Evolutionary conservation across 2,888 invertebrate species (phyloP).

Genomic region (Eurois occulta): DNA sequence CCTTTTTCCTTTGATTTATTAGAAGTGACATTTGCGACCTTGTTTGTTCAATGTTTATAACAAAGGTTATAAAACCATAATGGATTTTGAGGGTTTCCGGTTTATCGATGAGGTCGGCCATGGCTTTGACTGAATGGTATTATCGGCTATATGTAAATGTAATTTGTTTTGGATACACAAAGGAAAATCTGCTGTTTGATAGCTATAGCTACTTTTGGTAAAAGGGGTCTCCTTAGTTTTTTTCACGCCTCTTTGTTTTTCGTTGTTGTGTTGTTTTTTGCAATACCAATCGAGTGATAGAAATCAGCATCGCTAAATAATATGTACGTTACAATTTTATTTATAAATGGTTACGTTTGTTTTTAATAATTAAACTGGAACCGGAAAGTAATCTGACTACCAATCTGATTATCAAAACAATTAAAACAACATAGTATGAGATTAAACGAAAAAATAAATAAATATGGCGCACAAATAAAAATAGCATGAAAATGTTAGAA

Average conservation of each 20-base stretch:
- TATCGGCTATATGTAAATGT: conserved; percentile 53
- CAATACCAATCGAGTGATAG: neutral
- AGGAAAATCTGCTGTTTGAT: conserved; percentile 40
- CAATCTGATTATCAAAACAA: neutral
- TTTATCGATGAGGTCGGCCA: conserved; percentile 59
- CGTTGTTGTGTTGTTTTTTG: neutral
- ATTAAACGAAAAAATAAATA: too few relatives aligned
- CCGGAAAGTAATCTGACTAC: too few relatives aligned
- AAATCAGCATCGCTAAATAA: neutral
- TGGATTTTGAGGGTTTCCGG: conserved; percentile 58
- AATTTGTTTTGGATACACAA: conserved; percentile 44
- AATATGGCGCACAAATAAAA: neutral
- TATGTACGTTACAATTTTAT: neutral
- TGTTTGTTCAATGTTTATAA: conserved; percentile 68
- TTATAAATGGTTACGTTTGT: too few relatives aligned
- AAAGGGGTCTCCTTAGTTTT: conserved; percentile 2
- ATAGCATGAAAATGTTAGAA: neutral
- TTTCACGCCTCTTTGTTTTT: neutral
- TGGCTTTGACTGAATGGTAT: conserved; percentile 36
- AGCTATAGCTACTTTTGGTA: neutral
- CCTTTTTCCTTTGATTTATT: conserved; percentile 78
- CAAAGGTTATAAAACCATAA: conserved; percentile 70
- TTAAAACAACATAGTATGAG: neutral
- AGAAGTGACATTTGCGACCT: conserved; percentile 73
- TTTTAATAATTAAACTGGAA: neutral